Conservation (phyloP, 2,797 vertebrate species). For the Amphiprion clarkii region DNA sequence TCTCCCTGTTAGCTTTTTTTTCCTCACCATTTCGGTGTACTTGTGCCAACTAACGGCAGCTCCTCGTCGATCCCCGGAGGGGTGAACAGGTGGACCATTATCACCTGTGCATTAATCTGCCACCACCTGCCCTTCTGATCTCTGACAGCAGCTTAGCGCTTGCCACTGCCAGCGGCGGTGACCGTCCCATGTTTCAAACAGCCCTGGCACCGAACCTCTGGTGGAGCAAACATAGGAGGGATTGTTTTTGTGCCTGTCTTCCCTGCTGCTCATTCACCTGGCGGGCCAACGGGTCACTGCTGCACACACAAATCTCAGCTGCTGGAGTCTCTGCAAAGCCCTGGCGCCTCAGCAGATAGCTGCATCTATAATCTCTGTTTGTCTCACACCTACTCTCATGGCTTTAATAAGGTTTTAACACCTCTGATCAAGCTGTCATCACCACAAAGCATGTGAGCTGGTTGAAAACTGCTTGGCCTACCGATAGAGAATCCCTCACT, state of each 20-base stretch:
- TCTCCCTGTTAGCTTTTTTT: conserved; percentile 11
- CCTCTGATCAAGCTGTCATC: conserved; percentile 69
- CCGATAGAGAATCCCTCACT: background rate
- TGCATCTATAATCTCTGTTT: conserved; percentile 30
- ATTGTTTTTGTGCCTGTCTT: conserved; percentile 39
- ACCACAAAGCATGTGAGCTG: conserved; percentile 14
- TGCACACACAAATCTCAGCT: conserved; percentile 48
- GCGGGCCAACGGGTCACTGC: conserved; percentile 34
- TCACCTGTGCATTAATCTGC: conserved; percentile 81
- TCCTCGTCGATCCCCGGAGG: conserved; percentile 46
- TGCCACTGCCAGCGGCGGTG: conserved; percentile 52
- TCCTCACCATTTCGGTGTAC: conserved; percentile 29
- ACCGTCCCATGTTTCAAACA: conserved; percentile 60
- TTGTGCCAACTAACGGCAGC: conserved; percentile 26
- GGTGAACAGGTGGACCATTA: conserved; percentile 82
- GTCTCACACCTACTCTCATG: conserved; percentile 36
- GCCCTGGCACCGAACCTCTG: conserved; percentile 41
- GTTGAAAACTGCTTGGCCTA: conserved; percentile 3
- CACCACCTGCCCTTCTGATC: conserved; percentile 67
- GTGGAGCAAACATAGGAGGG: conserved; percentile 31
- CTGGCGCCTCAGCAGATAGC: conserved; percentile 30
- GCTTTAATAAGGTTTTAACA: conserved; percentile 51
- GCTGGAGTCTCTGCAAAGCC: conserved; percentile 19
- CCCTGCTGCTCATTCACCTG: conserved; percentile 51
- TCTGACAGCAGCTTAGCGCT: conserved; percentile 74